Evolutionary conservation across 2,113 vertebrate genomes (phyloP).

Genomic region (Hepsetus odoe): DNA sequence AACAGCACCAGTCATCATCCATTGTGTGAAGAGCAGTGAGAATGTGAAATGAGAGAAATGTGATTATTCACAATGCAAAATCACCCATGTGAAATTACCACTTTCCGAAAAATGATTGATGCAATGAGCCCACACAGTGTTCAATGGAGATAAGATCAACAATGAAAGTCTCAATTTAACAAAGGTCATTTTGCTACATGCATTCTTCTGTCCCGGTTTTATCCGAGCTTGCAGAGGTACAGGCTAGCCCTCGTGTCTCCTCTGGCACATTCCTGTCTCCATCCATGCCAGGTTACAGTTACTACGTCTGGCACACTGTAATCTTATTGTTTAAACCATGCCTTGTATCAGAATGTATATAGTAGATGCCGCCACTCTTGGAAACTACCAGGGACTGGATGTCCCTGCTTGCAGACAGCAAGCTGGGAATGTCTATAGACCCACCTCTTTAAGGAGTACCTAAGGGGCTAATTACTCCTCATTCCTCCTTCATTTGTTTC

Average conservation of each 20-base stretch:
- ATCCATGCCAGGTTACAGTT: constrained; percentile 23
- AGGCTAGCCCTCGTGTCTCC: background rate
- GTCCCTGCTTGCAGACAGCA: background rate
- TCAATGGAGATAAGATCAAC: background rate
- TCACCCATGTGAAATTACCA: constrained; percentile 19
- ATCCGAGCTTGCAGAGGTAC: constrained; percentile 8
- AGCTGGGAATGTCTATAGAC: too few relatives aligned
- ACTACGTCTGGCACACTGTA: background rate
- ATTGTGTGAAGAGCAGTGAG: background rate
- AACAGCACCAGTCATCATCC: background rate
- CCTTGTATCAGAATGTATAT: constrained; percentile 9
- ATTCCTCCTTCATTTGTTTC: too few relatives aligned
- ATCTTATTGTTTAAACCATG: background rate
- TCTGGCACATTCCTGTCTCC: constrained; percentile 2
- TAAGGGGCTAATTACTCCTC: too few relatives aligned
- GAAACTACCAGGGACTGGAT: background rate
- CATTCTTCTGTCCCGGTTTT: constrained; percentile 5
- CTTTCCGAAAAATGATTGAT: constrained; percentile 9
- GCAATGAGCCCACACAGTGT: constrained; percentile 26
- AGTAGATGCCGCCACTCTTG: background rate
- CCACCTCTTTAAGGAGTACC: too few relatives aligned
- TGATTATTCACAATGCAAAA: constrained; percentile 18
- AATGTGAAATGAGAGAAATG: constrained; percentile 16
- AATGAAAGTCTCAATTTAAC: constrained; percentile 17
- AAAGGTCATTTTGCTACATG: constrained; percentile 7